Evolutionary conservation across 2,797 vertebrate genomes (phyloP), one percentile per base, ranked within the genome.

Genomic region (Choloepus didactylus): DNA sequence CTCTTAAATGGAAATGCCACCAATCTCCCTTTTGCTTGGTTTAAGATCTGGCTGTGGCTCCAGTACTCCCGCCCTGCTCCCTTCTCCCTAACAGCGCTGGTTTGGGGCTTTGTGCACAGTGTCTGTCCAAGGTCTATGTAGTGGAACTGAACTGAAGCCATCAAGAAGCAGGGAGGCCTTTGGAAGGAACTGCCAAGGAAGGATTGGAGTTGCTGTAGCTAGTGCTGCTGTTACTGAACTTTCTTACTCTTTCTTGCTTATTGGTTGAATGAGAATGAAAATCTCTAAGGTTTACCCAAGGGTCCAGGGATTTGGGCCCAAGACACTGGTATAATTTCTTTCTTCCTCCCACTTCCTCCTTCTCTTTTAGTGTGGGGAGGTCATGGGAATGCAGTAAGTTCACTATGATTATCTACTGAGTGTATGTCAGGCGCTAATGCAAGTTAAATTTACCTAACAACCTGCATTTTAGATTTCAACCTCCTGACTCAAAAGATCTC

Each of bases 371-470:
- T 16, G 7, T 69, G 23, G 5, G 44, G 15, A 9, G 44, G 18
- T 31, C 10, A 3, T 5, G 7, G 54, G 29, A 5, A 29, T 10
- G 0, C 1, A 11, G 38, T 14, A 23, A 27, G 19, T 56, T 44
- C 8, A 1, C 19, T 12, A 5, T 31, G 31, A 0, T 0, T 0
- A 16, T 15, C 67, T 44, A 9, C 0, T 2, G n/a, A 27, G 9
- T 21, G 5, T 16, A 1, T 44, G 31, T 64, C 15, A 56, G 72
- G 10, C 29, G 64, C 66, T 2, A 0, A 0, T 23, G 62, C 49
- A 15, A 69, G 35, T 25, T 60, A 51, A 25, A 27, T 51, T 82
- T 64, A 64, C 64, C 25, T 12, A 21, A 38, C 19, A 44, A 12
- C 29, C 84, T 76, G 9, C 49, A 31, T 16, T 59, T 67, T 59